phyloP scores from a whole-genome alignment of 1,140 invertebrate species.

The Drosophila willistoni region DNA sequence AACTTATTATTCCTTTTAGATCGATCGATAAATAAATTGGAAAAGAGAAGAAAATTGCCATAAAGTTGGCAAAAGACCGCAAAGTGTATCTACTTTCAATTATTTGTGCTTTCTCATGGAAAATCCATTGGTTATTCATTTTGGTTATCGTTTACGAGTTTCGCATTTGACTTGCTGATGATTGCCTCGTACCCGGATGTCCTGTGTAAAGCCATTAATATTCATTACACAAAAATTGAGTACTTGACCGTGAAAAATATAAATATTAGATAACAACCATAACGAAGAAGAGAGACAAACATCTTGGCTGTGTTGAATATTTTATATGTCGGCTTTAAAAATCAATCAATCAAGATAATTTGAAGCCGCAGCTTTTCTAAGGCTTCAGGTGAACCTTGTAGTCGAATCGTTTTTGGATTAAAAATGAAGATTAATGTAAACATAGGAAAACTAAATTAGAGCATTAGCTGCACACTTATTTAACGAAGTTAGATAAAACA shows the following conservation, averaged over 20 bases:
- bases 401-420: no score
- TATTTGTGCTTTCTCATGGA: slow-evolving; percentile 11
- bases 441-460: no score
- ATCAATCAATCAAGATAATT: background rate
- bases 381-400: no score
- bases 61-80: background rate
- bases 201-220: slow-evolving; percentile 31
- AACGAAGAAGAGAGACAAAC: slow-evolving; percentile 30
- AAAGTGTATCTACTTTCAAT: slow-evolving; percentile 27
- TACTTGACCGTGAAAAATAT: slow-evolving; percentile 60
- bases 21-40: background rate
- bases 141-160: slow-evolving; percentile 38
- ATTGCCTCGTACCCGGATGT: slow-evolving; percentile 23
- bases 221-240: slow-evolving; percentile 33
- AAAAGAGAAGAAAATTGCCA: background rate
- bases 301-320: background rate
- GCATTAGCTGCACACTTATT: no score
- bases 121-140: slow-evolving; percentile 31
- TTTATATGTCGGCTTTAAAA: no score
- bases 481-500: no score
- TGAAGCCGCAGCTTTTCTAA: background rate
- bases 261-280: slow-evolving; percentile 42
- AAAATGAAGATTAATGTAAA: no score
- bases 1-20: background rate
- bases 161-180: slow-evolving; percentile 25